Conservation (phyloP, 2,797 vertebrate genomes). For the Cossypha heuglini region DNA sequence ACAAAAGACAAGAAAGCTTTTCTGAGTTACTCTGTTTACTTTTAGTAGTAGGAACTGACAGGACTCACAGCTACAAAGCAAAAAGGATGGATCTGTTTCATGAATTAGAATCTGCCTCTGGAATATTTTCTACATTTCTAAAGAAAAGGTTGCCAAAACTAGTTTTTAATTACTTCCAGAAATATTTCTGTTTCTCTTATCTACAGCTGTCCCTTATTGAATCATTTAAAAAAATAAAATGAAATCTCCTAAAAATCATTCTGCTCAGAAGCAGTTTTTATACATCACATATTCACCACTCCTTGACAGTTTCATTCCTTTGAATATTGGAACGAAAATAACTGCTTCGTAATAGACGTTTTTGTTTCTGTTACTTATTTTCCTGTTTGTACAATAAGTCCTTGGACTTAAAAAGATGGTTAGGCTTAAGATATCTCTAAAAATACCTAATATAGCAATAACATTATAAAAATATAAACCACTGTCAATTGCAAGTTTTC, state of each 20-base stretch:
- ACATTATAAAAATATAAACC: background rate
- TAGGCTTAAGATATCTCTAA: background rate
- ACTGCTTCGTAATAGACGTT: background rate
- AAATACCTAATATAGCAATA: background rate
- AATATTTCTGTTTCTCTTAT: background rate
- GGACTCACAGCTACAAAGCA: background rate
- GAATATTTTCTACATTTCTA: background rate
- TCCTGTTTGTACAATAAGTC: background rate
- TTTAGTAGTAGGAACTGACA: background rate
- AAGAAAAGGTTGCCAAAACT: constrained; percentile 26
- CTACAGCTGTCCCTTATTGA: constrained; percentile 9
- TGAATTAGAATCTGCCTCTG: background rate
- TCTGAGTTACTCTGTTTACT: constrained; percentile 5
- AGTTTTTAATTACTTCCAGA: constrained; percentile 35
- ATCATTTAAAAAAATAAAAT: background rate
- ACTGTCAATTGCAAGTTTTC: background rate
- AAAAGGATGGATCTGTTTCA: background rate
- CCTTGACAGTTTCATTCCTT: background rate
- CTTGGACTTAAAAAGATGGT: background rate
- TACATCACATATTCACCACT: background rate
- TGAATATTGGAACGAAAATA: background rate
- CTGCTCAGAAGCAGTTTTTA: constrained; percentile 6
- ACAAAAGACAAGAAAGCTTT: background rate
- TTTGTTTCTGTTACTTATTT: background rate
- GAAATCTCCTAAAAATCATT: background rate